Base-by-base conservation (phyloP, 2,888 invertebrate genomes). In the Melinaea menophilus region DNA sequence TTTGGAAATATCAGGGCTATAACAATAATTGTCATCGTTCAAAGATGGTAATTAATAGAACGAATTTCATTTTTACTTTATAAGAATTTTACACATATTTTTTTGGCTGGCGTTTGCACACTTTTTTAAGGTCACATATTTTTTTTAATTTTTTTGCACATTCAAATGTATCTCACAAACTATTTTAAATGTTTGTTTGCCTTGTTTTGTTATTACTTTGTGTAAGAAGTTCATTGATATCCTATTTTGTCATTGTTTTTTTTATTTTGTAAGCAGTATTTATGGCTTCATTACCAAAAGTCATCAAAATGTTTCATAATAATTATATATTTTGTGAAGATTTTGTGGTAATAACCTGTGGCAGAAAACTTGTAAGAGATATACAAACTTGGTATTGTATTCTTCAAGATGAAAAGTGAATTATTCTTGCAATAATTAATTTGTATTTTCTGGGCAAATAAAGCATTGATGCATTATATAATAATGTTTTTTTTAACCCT, bases 371-470 rank as follows among this genome's bases (percentile, higher is more conserved):
- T 61, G 58, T 56, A 45, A 71, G 70, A 71, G 76, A 75, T 72
- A 70, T 63, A 61, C 61, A 45, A 45, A 63, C 75, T 74, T 78
- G 67, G 72, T 78, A 80, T 79, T 79, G 79, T 84, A 78, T 79
- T 79, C 74, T 78, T 79, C 76, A 75, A 79, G 72, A 75, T 77
- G 63, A 75, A 79, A 80, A 82, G 81, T 51, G 79, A 83, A 82
- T 80, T 87, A 84, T 87, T 85, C 84, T 87, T 85, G 84, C 85
- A 86, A 85, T 84, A 80, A 86, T 89, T 87, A 74, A 85, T 88
- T 89, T 89, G 84, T 90, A 89, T 88, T 87, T 86, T 86, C 86
- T 86, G 89, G 90, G 88, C 87, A 85, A 90, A 88, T 90, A 90
- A 90, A 90, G 86, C 84, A 84, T 84, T 88, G 83, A 85, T 85